Conservation (phyloP, 2,888 invertebrate genomes). For the Liopterus haemorrhoidalis region DNA sequence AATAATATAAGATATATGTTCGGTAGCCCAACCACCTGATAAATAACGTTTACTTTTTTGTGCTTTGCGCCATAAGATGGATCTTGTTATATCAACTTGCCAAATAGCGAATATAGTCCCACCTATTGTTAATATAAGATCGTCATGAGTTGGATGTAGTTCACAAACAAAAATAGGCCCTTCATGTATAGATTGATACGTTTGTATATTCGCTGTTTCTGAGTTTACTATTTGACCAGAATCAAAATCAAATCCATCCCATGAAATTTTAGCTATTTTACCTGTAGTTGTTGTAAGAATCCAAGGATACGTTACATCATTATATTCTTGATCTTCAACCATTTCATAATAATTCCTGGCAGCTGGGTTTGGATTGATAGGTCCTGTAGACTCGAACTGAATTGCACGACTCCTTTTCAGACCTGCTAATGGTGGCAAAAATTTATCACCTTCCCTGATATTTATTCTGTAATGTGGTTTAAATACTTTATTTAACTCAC, state of each 20-base stretch:
- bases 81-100: conserved; percentile 53
- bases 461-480: conserved; percentile 58
- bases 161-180: conserved; percentile 58
- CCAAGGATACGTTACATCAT: no score
- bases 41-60: conserved; percentile 53
- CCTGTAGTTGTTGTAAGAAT: conserved; percentile 34
- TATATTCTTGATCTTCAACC: neutral
- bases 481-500: conserved; percentile 54
- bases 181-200: conserved; percentile 59
- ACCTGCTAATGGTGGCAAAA: conserved; percentile 10
- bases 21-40: conserved; percentile 68
- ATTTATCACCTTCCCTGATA: no score
- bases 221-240: conserved; percentile 56
- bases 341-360: no score
- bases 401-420: no score
- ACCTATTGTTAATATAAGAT: conserved; percentile 65
- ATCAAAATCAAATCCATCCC: conserved; percentile 64
- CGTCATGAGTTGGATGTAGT: conserved; percentile 57
- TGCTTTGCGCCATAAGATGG: conserved; percentile 62
- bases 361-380: no score
- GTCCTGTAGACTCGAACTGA: no score
- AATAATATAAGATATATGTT: conserved; percentile 65
- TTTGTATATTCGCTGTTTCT: conserved; percentile 48
- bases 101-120: conserved; percentile 70
- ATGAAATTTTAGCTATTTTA: conserved; percentile 48